A percentile compares a stretch with the other conserved stretches of the same genome.
phyloP scores from a whole-genome alignment of 2,797 vertebrate species.

The Numenius phaeopus region DNA sequence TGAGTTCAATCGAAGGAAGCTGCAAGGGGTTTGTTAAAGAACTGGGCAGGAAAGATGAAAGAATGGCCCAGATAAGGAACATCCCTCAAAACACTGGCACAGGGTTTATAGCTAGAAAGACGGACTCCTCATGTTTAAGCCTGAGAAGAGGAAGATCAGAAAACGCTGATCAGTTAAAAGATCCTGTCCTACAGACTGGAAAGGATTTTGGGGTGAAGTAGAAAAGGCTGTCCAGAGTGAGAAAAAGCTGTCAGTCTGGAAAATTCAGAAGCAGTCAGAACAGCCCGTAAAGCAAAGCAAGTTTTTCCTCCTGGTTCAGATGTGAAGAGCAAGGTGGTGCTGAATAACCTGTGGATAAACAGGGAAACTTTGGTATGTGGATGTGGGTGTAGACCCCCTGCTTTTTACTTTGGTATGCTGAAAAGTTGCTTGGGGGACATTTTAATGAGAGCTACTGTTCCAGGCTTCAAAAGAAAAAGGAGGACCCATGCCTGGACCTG shows the following conservation, averaged over 20 bases:
- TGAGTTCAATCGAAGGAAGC: constrained; percentile 44
- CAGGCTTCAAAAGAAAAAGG: constrained; percentile 31
- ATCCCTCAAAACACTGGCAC: background rate
- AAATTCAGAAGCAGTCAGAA: background rate
- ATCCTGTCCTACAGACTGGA: background rate
- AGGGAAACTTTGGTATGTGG: background rate
- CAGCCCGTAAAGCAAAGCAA: background rate
- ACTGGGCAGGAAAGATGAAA: constrained; percentile 38
- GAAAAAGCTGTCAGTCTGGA: background rate
- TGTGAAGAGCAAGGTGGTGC: background rate
- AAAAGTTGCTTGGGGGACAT: constrained; percentile 42
- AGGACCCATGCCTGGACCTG: background rate
- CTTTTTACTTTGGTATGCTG: constrained; percentile 39
- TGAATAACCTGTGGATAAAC: background rate
- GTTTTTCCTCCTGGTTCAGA: background rate
- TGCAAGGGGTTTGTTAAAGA: constrained; percentile 27
- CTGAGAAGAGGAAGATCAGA: constrained; percentile 17
- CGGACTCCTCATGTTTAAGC: background rate
- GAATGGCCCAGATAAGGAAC: constrained; percentile 46
- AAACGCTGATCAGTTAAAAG: constrained; percentile 8
- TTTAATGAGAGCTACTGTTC: constrained; percentile 24
- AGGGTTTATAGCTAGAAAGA: background rate
- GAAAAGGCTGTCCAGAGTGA: background rate
- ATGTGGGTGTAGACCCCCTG: background rate
- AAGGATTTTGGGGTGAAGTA: background rate